phyloP scores from a whole-genome alignment of 2,113 vertebrate species.

The Cyprinus carpio region DNA sequence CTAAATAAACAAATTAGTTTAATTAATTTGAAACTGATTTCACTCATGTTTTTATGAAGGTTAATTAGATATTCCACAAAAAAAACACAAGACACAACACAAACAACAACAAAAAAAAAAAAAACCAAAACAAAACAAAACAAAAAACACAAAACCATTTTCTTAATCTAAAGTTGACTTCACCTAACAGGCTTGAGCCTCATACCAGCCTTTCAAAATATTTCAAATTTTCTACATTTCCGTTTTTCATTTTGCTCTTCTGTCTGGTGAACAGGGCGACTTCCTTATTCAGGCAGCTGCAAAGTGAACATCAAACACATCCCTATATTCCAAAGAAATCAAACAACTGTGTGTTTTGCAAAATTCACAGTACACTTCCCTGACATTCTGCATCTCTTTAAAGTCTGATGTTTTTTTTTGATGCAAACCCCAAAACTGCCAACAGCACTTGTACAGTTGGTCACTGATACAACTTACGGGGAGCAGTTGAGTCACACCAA shows the following conservation, averaged over 20 bases:
- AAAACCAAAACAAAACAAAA: no score
- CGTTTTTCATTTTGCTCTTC: background rate
- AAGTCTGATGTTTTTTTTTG: conserved; percentile 58
- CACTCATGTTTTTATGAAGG: background rate
- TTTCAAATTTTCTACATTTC: background rate
- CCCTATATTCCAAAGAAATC: conserved; percentile 39
- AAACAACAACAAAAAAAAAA: background rate
- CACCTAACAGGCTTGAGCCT: background rate
- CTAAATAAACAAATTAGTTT: no score
- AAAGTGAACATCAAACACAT: conserved; percentile 20
- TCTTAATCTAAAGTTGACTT: background rate
- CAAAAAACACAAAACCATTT: background rate
- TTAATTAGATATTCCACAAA: background rate
- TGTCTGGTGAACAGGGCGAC: background rate
- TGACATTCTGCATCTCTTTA: conserved; percentile 60
- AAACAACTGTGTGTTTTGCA: background rate
- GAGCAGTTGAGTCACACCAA: conserved; percentile 19
- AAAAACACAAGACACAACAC: no score
- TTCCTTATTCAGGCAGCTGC: conserved; percentile 10
- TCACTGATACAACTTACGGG: conserved; percentile 59
- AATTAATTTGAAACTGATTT: background rate
- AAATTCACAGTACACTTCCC: conserved; percentile 43
- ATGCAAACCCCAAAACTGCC: conserved; percentile 6
- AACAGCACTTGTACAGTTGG: background rate
- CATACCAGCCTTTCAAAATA: background rate